phyloP scores from a whole-genome alignment of 2,797 vertebrate genomes.

The Perodicticus potto region DNA sequence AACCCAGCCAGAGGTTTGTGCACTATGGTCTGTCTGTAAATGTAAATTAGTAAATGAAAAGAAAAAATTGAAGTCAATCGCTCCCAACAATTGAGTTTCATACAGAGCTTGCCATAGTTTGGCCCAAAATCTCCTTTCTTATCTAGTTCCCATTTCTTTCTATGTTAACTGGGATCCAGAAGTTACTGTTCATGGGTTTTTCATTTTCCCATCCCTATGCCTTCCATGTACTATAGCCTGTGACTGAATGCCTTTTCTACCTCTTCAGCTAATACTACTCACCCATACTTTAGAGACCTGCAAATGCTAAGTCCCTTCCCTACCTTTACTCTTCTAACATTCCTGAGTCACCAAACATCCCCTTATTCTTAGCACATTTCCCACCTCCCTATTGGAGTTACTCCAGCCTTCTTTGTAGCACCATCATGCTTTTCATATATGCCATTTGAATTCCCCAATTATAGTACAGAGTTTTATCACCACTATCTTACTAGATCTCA shows the following conservation, averaged over 20 bases:
- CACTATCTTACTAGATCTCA: not conserved
- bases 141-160: not conserved
- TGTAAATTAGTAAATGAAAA: not conserved
- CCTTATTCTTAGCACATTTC: not conserved
- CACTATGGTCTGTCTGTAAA: not conserved
- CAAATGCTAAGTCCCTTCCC: not conserved
- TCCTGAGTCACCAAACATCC: not conserved
- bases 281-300: not conserved
- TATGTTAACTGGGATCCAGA: not conserved
- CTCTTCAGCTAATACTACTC: not conserved
- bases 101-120: not conserved
- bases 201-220: not conserved
- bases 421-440: not conserved
- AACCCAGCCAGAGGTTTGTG: not conserved
- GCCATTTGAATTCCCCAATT: not conserved
- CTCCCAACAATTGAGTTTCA: not conserved
- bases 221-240: not conserved
- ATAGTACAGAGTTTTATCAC: not conserved
- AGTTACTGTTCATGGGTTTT: not conserved
- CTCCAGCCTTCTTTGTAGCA: not conserved
- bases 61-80: not conserved
- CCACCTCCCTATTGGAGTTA: not conserved
- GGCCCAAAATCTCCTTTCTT: not conserved
- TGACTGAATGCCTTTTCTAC: not conserved
- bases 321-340: not conserved